phyloP scores from a whole-genome alignment of 2,113 vertebrate species.

The Nibea albiflora region DNA sequence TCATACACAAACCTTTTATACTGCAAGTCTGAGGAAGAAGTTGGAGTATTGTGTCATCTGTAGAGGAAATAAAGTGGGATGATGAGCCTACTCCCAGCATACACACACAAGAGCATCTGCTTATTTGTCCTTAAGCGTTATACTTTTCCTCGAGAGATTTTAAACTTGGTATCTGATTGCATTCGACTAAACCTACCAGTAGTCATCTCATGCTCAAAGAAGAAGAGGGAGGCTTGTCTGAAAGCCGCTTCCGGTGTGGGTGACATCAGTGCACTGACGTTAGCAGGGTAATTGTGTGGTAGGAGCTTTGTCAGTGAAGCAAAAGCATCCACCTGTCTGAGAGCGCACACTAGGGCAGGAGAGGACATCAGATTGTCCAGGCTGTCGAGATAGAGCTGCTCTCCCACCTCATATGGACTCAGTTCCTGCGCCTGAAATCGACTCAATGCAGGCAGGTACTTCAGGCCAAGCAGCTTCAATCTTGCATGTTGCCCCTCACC shows the following conservation, averaged over 20 bases:
- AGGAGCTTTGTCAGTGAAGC: slow-evolving; percentile 59
- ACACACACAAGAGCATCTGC: not conserved
- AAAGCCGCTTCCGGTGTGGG: slow-evolving; percentile 81
- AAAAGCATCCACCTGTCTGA: slow-evolving; percentile 71
- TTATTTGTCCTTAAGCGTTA: not conserved
- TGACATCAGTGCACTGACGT: slow-evolving; percentile 76
- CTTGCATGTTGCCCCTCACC: slow-evolving; percentile 29
- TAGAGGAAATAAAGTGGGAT: not conserved
- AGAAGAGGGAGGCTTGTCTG: slow-evolving; percentile 82
- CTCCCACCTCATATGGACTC: slow-evolving; percentile 83
- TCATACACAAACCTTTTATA: not conserved
- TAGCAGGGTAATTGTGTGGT: not conserved
- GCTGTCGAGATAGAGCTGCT: slow-evolving; percentile 69
- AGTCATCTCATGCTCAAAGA: slow-evolving; percentile 77
- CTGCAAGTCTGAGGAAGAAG: not conserved
- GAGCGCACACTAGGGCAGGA: slow-evolving; percentile 73
- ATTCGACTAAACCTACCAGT: slow-evolving; percentile 62
- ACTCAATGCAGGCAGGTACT: slow-evolving; percentile 80
- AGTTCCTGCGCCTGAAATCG: slow-evolving; percentile 80
- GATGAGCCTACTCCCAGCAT: not conserved
- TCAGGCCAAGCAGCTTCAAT: slow-evolving; percentile 81
- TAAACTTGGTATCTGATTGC: not conserved
- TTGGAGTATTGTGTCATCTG: not conserved
- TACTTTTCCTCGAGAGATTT: no score
- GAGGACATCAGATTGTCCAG: slow-evolving; percentile 67